Evolutionary conservation across 2,888 invertebrate genomes (phyloP).

Genomic region (Saturnia pavonia): DNA sequence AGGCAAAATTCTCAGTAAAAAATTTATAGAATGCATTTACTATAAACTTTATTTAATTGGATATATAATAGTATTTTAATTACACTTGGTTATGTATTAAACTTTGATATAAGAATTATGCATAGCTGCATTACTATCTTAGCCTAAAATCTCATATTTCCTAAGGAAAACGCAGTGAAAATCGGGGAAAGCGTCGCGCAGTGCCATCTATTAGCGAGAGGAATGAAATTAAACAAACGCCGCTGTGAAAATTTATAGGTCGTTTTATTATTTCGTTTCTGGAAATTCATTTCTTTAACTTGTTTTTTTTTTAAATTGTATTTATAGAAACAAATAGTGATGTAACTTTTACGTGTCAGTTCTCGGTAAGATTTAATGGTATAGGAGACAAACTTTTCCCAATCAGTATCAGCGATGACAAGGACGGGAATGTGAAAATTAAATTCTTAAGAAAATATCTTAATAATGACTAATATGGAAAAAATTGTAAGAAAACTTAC

Average conservation of each 20-base stretch:
- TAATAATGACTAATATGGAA: too few relatives aligned
- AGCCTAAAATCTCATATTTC: conserved; percentile 9
- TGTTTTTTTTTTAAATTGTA: neutral
- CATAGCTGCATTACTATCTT: neutral
- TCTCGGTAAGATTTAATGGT: neutral
- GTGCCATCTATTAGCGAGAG: conserved; percentile 72
- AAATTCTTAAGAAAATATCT: too few relatives aligned
- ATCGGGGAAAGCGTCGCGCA: conserved; percentile 52
- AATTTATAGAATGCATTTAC: neutral
- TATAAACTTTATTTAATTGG: too few relatives aligned
- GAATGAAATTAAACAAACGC: conserved; percentile 36
- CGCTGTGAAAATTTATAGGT: neutral
- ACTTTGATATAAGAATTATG: neutral
- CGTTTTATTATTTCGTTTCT: neutral
- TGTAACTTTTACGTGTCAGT: neutral
- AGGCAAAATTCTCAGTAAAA: neutral
- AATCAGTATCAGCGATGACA: neutral
- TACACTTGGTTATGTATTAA: neutral
- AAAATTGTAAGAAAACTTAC: too few relatives aligned
- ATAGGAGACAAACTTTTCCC: neutral
- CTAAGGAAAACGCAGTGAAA: conserved; percentile 55
- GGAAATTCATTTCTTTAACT: neutral
- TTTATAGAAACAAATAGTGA: neutral
- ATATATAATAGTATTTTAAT: neutral
- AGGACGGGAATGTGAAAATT: too few relatives aligned